phyloP scores from a whole-genome alignment of 2,888 invertebrate genomes.

The Cheiracanthium punctorium region DNA sequence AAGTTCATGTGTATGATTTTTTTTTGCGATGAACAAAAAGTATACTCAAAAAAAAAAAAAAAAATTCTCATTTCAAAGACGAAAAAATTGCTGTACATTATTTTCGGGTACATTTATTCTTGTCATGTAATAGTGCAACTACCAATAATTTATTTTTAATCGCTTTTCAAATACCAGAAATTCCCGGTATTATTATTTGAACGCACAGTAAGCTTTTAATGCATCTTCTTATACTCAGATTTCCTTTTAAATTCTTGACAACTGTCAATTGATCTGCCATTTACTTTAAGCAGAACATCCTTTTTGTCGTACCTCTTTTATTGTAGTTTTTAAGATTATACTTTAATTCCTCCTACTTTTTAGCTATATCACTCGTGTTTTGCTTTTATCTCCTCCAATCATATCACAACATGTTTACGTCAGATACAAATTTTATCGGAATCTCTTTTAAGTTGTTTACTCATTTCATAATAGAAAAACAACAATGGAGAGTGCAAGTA shows the following conservation, averaged over 20 bases:
- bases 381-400: too few species aligned
- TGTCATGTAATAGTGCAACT: not conserved
- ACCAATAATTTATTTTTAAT: not conserved
- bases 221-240: not conserved
- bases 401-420: too few species aligned
- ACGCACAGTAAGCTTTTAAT: not conserved
- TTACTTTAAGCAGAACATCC: not conserved
- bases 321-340: too few species aligned
- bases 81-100: not conserved
- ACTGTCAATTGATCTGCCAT: not conserved
- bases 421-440: too few species aligned
- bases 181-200: not conserved
- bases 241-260: not conserved
- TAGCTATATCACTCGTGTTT: too few species aligned
- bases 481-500: too few species aligned
- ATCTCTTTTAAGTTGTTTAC: too few species aligned
- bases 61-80: not conserved
- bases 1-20: not conserved
- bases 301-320: not conserved
- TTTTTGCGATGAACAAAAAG: not conserved
- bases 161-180: not conserved
- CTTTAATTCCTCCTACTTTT: too few species aligned
- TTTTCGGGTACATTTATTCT: not conserved
- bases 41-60: not conserved
- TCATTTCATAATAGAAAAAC: too few species aligned